Evolutionary conservation across 2,797 vertebrate genomes (phyloP).

Genomic region (Clarias fuscus): DNA sequence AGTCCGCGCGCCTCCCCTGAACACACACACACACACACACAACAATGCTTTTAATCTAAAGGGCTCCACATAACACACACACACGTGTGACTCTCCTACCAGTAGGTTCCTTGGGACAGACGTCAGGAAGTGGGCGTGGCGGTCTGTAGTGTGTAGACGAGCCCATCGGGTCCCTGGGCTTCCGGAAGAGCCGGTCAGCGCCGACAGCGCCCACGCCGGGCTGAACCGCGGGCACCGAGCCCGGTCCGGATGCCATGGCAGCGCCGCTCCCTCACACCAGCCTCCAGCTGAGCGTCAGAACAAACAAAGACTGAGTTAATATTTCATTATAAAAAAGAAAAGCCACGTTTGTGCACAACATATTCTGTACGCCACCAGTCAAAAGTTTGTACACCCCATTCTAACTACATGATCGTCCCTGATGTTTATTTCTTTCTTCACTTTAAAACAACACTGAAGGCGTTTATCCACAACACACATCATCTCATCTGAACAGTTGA

Average conservation of each 20-base stretch:
- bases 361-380: background rate
- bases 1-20: slow-evolving; percentile 81
- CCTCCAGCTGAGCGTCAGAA: slow-evolving; percentile 70
- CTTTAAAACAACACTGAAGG: too few relatives aligned
- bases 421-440: too few relatives aligned
- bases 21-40: background rate
- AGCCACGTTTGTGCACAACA: background rate
- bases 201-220: slow-evolving; percentile 68
- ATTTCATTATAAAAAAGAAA: background rate
- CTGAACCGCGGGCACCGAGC: slow-evolving; percentile 87
- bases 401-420: too few relatives aligned
- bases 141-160: slow-evolving; percentile 72
- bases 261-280: slow-evolving; percentile 76
- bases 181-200: slow-evolving; percentile 83
- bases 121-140: slow-evolving; percentile 87
- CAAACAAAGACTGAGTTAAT: too few relatives aligned
- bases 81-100: slow-evolving; percentile 68
- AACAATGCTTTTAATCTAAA: background rate
- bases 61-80: background rate
- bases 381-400: too few relatives aligned
- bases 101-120: slow-evolving; percentile 94
- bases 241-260: slow-evolving; percentile 95
- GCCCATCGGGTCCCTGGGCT: slow-evolving; percentile 74
- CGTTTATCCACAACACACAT: too few relatives aligned
- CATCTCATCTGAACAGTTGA: too few relatives aligned